Conservation (phyloP, 2,797 vertebrate genomes). For the Rallus crepitans region DNA sequence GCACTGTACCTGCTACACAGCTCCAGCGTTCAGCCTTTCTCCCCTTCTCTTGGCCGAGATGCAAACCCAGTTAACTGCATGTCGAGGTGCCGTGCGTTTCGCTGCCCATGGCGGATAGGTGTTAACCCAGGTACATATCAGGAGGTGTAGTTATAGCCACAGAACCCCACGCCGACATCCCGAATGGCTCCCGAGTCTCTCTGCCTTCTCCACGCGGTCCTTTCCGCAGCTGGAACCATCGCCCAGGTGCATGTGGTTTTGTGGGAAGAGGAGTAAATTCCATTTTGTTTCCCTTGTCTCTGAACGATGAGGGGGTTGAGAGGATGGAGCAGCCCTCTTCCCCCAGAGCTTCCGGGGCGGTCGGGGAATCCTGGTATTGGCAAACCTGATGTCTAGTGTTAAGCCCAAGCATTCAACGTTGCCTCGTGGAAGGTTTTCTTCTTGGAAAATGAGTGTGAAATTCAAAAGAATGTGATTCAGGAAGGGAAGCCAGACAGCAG, state of each 20-base stretch:
- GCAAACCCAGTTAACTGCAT: constrained; percentile 30
- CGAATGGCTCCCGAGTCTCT: neutral
- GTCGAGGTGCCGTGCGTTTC: constrained; percentile 46
- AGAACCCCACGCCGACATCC: neutral
- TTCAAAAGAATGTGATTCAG: constrained; percentile 60
- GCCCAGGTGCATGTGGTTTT: neutral
- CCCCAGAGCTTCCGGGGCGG: neutral
- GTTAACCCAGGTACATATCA: constrained; percentile 1
- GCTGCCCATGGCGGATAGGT: constrained; percentile 1
- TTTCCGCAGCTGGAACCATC: neutral
- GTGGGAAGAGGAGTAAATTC: neutral
- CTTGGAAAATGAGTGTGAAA: constrained; percentile 69
- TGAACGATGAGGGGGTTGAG: accelerated
- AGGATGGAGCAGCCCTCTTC: neutral
- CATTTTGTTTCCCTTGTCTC: neutral
- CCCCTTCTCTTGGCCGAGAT: neutral
- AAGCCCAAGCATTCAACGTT: constrained; percentile 1
- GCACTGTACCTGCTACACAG: constrained; percentile 4
- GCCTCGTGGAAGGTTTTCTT: constrained; percentile 62
- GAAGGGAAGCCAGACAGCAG: constrained; percentile 75
- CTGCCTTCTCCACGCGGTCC: constrained; percentile 1
- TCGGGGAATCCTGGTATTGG: neutral
- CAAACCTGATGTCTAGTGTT: neutral
- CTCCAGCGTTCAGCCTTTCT: constrained; percentile 12
- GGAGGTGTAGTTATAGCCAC: constrained; percentile 20